Evolutionary conservation across 2,888 invertebrate species (phyloP).

Genomic region (Diplazon laetatorius): DNA sequence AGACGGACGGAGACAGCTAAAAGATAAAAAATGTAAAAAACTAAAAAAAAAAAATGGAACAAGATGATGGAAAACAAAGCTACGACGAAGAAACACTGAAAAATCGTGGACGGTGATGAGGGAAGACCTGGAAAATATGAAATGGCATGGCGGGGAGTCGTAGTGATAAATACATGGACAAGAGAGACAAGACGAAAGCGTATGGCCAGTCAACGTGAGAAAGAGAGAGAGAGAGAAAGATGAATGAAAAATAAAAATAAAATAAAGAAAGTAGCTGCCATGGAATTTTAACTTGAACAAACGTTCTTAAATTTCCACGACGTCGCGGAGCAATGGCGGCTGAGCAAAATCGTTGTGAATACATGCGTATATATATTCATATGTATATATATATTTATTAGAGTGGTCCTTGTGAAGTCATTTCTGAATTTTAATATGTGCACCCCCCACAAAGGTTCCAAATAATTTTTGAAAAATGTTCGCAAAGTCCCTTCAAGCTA

Average conservation of each 20-base stretch:
- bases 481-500: no score
- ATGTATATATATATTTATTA: no score
- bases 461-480: no score
- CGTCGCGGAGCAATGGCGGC: slow-evolving; percentile 47
- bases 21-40: no score
- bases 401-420: no score
- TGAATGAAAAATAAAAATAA: slow-evolving; percentile 18
- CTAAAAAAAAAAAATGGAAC: no score
- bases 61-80: no score
- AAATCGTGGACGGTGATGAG: slow-evolving; percentile 63
- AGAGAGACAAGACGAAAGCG: slow-evolving; percentile 46
- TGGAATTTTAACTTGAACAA: slow-evolving; percentile 76
- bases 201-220: slow-evolving; percentile 3
- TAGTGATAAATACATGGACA: slow-evolving; percentile 30
- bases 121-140: slow-evolving; percentile 39
- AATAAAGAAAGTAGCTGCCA: slow-evolving; percentile 45
- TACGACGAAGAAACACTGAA: slow-evolving; percentile 57
- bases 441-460: no score
- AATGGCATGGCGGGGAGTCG: slow-evolving; percentile 32
- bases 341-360: no score
- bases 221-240: neutral
- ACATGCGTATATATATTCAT: no score
- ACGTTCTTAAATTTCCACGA: slow-evolving; percentile 77
- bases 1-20: neutral
- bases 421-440: no score